These are phyloP conservation scores for Porites australiensis DNA, from an alignment of 64 coral and sea anemone genomes.

Conservation along the genomic window DNA sequence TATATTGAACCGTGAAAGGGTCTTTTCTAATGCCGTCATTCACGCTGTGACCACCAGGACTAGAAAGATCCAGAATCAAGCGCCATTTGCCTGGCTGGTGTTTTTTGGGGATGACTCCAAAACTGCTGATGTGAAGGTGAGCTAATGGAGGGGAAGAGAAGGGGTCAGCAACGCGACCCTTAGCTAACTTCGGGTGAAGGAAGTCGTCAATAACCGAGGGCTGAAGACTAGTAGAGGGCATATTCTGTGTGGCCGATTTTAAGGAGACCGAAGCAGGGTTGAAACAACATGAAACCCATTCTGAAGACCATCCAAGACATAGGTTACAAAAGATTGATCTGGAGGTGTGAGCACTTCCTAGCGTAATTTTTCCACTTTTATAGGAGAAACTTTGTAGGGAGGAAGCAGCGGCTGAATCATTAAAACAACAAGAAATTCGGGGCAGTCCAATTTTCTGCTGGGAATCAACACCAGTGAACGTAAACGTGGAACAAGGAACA, in stretches of 20 bases:
- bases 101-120: background rate
- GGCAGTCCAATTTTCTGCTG: no score
- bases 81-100: slow-evolving; percentile 47
- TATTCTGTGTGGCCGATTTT: background rate
- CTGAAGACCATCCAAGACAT: background rate
- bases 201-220: slow-evolving; percentile 18
- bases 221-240: background rate
- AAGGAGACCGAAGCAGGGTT: background rate
- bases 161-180: background rate
- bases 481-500: background rate
- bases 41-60: slow-evolving; percentile 14
- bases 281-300: slow-evolving; percentile 12
- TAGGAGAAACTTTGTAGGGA: background rate
- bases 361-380: background rate
- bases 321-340: background rate
- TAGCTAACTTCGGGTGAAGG: background rate
- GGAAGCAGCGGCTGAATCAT: no score
- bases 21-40: slow-evolving; percentile 38
- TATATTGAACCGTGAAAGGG: background rate
- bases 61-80: slow-evolving; percentile 45
- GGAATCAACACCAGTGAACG: no score
- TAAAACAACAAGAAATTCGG: no score
- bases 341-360: background rate
- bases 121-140: background rate
- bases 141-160: background rate